These are phyloP conservation scores for Cyclopterus lumpus DNA, from an alignment of 2,797 vertebrate genomes.

Conservation along the genomic window DNA sequence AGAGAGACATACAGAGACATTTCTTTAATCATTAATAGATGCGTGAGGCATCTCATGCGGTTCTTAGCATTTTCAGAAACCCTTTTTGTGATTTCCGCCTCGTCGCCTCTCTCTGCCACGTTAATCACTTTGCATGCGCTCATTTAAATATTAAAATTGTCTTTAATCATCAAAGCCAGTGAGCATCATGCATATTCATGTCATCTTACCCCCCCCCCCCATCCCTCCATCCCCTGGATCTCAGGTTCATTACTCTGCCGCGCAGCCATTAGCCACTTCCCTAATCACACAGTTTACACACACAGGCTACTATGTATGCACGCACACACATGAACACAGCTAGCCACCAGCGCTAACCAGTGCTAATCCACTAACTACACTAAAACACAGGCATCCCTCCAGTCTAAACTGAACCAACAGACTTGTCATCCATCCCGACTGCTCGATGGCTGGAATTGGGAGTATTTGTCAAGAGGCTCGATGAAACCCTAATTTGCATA, in stretches of 20 bases:
- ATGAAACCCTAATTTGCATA: constrained; percentile 99
- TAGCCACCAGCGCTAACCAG: constrained; percentile 77
- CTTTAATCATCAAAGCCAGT: constrained; percentile 99
- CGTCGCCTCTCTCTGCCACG: constrained; percentile 84
- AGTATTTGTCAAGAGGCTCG: constrained; percentile 99
- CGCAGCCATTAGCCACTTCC: constrained; percentile 89
- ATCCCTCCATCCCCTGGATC: constrained; percentile 85
- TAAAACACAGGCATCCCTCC: constrained; percentile 77
- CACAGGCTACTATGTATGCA: constrained; percentile 47
- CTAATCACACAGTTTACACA: constrained; percentile 81
- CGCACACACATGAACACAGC: constrained; percentile 58
- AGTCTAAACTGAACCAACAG: constrained; percentile 88
- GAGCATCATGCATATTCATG: constrained; percentile 99
- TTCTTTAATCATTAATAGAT: too few species aligned
- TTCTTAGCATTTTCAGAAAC: too few species aligned
- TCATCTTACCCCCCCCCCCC: constrained; percentile 80
- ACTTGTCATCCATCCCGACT: constrained; percentile 85
- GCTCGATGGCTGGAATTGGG: constrained; percentile 90
- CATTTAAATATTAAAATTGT: constrained; percentile 99
- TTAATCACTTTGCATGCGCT: constrained; percentile 99
- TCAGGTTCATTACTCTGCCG: constrained; percentile 99
- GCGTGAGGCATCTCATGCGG: too few species aligned
- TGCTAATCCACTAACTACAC: constrained; percentile 72
- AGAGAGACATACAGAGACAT: too few species aligned
- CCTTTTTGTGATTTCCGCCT: constrained; percentile 80